These are phyloP conservation scores for Indri indri DNA, from an alignment of 2,113 vertebrate species.

Conservation along the genomic window DNA sequence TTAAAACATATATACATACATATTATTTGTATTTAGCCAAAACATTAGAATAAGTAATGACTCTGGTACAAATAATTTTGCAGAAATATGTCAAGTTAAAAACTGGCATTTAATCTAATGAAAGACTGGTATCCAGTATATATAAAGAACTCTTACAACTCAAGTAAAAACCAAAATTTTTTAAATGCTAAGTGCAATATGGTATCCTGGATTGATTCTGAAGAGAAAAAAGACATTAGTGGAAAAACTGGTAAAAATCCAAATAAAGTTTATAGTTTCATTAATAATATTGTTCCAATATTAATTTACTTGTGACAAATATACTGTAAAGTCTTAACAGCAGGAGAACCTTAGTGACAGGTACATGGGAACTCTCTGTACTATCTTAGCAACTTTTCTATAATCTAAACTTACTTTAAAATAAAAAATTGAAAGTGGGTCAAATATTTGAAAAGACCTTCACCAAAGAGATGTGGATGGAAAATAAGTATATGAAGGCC, in stretches of 20 bases:
- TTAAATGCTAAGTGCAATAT: neutral
- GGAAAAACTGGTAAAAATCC: neutral
- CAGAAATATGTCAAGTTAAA: neutral
- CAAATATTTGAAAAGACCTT: neutral
- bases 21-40: neutral
- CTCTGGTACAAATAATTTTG: neutral
- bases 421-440: neutral
- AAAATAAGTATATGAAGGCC: neutral
- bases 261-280: neutral
- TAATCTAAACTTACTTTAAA: neutral
- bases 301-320: neutral
- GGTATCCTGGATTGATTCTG: neutral
- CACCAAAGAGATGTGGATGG: neutral
- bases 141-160: neutral
- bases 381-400: neutral
- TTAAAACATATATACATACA: neutral
- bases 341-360: neutral
- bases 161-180: neutral
- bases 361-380: neutral
- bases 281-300: neutral
- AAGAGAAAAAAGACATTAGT: neutral
- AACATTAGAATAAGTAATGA: neutral
- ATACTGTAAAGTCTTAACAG: neutral
- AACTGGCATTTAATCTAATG: neutral
- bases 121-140: neutral